Percentiles rank a stretch among this genome's conserved stretches.
These are phyloP conservation scores for Podarcis siculus DNA, from an alignment of 2,797 vertebrate species.

Conservation along the genomic window DNA sequence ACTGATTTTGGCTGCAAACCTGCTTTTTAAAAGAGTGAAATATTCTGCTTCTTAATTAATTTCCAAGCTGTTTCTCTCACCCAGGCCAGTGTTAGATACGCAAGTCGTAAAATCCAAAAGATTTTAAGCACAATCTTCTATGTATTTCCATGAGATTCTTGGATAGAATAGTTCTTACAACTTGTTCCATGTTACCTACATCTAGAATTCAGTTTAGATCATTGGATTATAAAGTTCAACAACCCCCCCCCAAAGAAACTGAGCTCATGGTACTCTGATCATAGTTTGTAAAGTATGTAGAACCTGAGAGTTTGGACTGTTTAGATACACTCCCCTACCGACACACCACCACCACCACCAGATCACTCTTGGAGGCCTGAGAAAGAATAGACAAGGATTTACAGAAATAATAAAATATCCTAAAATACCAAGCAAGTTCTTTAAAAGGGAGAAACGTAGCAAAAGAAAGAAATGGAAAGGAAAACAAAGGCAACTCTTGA, in stretches of 20 bases:
- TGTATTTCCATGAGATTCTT: not conserved
- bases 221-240: not conserved
- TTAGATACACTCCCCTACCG: too few species aligned
- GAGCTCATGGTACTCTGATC: not conserved
- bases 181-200: not conserved
- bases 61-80: constrained; percentile 10
- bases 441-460: not conserved
- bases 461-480: not conserved
- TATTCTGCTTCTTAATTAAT: constrained; percentile 29
- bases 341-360: not conserved
- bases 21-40: not conserved
- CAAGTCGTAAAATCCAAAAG: not conserved
- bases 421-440: not conserved
- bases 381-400: not conserved
- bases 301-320: not conserved
- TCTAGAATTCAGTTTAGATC: not conserved
- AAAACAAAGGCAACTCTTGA: not conserved
- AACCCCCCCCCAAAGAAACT: not conserved
- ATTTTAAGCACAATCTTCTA: not conserved
- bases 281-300: not conserved
- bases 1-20: constrained; percentile 50
- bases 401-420: not conserved
- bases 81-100: not conserved
- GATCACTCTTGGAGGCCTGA: not conserved
- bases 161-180: not conserved